Conservation (phyloP, 2,888 invertebrate species). For the Meteorus cinctellus region DNA sequence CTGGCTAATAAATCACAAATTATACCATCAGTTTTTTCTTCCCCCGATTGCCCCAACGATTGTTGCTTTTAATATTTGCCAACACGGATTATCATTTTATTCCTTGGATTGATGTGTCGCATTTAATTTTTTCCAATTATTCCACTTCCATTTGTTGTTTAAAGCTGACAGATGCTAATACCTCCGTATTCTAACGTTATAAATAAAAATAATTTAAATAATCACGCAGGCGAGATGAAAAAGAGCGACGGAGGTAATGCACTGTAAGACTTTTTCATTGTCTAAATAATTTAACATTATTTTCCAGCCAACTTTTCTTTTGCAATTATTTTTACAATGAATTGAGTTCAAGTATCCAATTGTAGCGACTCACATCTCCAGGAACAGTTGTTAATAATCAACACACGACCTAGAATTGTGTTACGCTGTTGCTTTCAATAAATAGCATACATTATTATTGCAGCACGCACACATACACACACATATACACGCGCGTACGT, state of each 20-base stretch:
- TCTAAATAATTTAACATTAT: constrained; percentile 15
- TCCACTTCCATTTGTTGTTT: neutral
- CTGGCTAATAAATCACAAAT: constrained; percentile 79
- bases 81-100: constrained; percentile 1
- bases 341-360: neutral
- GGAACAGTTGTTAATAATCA: constrained; percentile 18
- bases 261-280: constrained; percentile 7
- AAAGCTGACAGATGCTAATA: neutral
- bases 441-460: constrained; percentile 57
- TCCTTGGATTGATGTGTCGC: constrained; percentile 30
- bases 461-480: constrained; percentile 56
- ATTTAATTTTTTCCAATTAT: neutral
- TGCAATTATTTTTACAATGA: neutral
- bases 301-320: constrained; percentile 25
- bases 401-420: constrained; percentile 41
- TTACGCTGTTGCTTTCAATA: constrained; percentile 48
- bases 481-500: constrained; percentile 44
- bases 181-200: neutral
- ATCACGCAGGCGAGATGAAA: neutral
- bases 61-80: constrained; percentile 46
- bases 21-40: constrained; percentile 69
- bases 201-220: neutral
- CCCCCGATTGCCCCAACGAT: constrained; percentile 52
- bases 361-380: constrained; percentile 35
- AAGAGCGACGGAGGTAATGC: constrained; percentile 12